A percentile compares a stretch with the other conserved stretches of the same genome.
Conservation (phyloP, 2,888 invertebrate genomes). For the Tupiocoris notatus region DNA sequence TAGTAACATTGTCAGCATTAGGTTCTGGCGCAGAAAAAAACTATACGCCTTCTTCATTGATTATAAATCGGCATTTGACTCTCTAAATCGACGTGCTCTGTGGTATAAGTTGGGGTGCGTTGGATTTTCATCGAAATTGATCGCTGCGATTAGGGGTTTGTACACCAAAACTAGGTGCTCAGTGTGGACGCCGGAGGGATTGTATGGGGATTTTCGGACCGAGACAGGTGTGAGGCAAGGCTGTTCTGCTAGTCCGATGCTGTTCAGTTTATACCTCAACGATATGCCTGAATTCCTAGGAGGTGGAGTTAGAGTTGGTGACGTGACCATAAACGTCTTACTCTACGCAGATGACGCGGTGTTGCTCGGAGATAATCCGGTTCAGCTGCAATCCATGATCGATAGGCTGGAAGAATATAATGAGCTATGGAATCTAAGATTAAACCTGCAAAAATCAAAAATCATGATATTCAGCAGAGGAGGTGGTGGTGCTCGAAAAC, state of each 20-base stretch:
- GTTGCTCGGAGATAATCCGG: constrained; percentile 40
- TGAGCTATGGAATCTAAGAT: constrained; percentile 8
- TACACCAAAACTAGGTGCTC: neutral
- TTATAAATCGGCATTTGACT: constrained; percentile 46
- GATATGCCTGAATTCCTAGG: constrained; percentile 34
- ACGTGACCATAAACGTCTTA: constrained; percentile 7
- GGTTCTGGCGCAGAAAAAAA: neutral
- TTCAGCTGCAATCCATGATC: constrained; percentile 7
- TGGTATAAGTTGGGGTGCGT: constrained; percentile 4
- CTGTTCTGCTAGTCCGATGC: constrained; percentile 27
- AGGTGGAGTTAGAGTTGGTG: constrained; percentile 6
- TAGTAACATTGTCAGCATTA: neutral
- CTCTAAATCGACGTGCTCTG: constrained; percentile 42
- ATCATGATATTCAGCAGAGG: constrained; percentile 15
- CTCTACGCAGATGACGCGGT: constrained; percentile 47
- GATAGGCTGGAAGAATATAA: neutral
- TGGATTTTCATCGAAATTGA: constrained; percentile 4
- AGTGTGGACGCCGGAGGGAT: constrained; percentile 20
- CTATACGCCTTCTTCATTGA: constrained; percentile 16
- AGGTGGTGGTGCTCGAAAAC: neutral
- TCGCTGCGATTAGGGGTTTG: neutral
- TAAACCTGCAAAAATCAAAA: too few species aligned
- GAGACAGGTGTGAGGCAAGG: constrained; percentile 41
- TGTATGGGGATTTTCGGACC: constrained; percentile 38
- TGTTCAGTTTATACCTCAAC: constrained; percentile 38